Evolutionary conservation across 2,888 invertebrate species (phyloP).

Genomic region (Oligia strigilis): DNA sequence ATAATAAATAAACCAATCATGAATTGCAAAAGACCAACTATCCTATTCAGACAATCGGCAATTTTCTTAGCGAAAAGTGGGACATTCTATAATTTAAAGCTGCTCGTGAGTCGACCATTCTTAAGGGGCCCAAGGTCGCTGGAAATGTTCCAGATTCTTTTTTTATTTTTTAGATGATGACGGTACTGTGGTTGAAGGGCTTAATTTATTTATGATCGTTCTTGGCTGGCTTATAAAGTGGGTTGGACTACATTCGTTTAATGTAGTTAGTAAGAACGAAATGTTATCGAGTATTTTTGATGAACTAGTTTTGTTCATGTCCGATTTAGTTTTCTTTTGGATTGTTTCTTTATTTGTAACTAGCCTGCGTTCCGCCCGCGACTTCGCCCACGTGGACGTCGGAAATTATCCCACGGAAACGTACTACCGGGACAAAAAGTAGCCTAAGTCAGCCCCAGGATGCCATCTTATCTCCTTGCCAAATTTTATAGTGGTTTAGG

Average conservation of each 20-base stretch:
- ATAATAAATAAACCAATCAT: conserved; percentile 62
- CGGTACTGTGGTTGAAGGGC: conserved; percentile 73
- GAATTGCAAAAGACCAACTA: conserved; percentile 57
- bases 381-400: no score
- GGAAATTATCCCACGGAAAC: no score
- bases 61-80: conserved; percentile 81
- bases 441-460: neutral
- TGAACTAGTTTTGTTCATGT: conserved; percentile 6
- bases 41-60: conserved; percentile 65
- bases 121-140: conserved; percentile 88
- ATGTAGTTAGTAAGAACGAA: conserved; percentile 44
- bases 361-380: neutral
- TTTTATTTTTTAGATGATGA: conserved; percentile 74
- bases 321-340: neutral
- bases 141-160: conserved; percentile 85
- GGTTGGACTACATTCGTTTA: conserved; percentile 54
- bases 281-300: conserved; percentile 10
- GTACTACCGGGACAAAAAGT: neutral
- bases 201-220: conserved; percentile 67
- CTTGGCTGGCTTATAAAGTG: conserved; percentile 56
- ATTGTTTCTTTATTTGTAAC: neutral
- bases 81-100: conserved; percentile 84
- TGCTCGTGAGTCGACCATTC: conserved; percentile 82
- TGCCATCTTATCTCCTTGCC: neutral
- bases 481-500: neutral